A percentile compares a stretch with the other conserved stretches of the same genome.
Conservation (phyloP, 2,888 invertebrate genomes). For the Bombylius discolor region DNA sequence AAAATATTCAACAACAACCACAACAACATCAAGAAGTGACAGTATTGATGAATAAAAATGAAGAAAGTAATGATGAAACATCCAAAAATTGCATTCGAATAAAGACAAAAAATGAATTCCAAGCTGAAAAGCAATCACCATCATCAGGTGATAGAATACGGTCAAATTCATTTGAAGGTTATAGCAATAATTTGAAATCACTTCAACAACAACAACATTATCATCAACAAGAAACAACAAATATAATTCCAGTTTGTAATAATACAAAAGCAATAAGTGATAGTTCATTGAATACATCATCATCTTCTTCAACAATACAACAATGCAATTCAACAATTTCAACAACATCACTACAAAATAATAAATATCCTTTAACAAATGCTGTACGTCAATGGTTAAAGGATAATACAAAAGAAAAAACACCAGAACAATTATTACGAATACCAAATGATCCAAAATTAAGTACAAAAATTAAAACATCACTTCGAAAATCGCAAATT, state of each 20-base stretch:
- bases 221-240: too few relatives aligned
- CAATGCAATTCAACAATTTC: too few relatives aligned
- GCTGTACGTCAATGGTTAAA: conserved; percentile 49
- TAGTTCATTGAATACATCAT: background rate
- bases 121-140: background rate
- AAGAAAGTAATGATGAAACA: background rate
- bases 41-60: too few relatives aligned
- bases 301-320: background rate
- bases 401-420: conserved; percentile 27
- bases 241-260: background rate
- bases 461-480: conserved; percentile 4
- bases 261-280: background rate
- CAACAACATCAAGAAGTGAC: too few relatives aligned
- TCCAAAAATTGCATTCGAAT: too few relatives aligned
- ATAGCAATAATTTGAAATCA: background rate
- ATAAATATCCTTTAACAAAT: conserved; percentile 40
- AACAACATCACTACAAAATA: too few relatives aligned
- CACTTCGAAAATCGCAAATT: background rate
- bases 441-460: conserved; percentile 13
- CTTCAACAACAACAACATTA: background rate
- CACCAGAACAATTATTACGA: conserved; percentile 24
- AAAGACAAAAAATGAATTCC: background rate
- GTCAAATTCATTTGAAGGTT: background rate
- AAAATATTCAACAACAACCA: background rate
- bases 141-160: background rate